Evolutionary conservation across 2,113 vertebrate species (phyloP), one percentile per base, ranked within the genome.

Genomic region (Ptyas mucosa): DNA sequence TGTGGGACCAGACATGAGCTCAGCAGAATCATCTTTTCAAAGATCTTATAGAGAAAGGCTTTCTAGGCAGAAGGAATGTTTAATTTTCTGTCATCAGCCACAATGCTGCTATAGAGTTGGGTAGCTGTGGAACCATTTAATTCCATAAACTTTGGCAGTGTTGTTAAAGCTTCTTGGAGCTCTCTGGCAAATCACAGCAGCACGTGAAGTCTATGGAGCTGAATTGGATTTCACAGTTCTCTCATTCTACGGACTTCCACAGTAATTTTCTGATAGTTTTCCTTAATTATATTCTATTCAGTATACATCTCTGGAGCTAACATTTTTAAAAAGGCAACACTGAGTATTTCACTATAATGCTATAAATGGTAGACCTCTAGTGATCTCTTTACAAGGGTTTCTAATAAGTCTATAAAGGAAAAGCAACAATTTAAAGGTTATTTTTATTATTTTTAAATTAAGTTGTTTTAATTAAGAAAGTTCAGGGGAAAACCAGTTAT

Each of bases 51-150:
- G 29, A 81, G 15, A 81, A 39, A 81, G 69, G 69, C n/a, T 81
- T 81, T 81, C 69, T 81, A 21, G 34, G 34, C 18, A 20, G 69
- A 39, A 81, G 15, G 69, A 81, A 81, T 81, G 39, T 85, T 91
- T 81, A 15, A n/a, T 39, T 81, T 51, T 81, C 1, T 69, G 2
- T 12, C 51, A 15, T 34, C 51, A 39, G 1, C 15, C 87, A 57
- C 91, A 86, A 86, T 46, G 18, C 0, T 90, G 89, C 89, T 29
- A 4, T 61, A 1, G 89, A 86, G 75, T 89, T 15, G 49, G 46
- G n/a, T 29, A 39, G 29, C 43, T 93, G 49, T 43, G 0, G 0
- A 91, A 18, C 54, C 46, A 18, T 81, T 14, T 75, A 54, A 11
- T 51, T 75, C 18, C 51, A 29, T 23, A 21, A 53, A 39, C 39